Base-by-base conservation (phyloP, 2,888 invertebrate genomes). In the Cheilosia urbana region DNA sequence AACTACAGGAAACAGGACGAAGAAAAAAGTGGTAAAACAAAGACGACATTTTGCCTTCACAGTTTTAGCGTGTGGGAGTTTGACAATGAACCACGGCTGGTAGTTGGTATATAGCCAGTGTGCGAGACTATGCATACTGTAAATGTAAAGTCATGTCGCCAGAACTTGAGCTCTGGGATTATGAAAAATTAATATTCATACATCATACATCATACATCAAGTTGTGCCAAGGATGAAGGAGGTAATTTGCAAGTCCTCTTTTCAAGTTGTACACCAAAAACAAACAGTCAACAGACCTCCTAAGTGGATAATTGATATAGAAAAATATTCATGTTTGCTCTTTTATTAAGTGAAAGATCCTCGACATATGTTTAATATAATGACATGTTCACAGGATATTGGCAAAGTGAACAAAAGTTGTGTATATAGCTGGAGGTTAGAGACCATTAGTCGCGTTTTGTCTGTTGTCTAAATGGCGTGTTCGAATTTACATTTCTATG, bases 101-200 rank as follows among this genome's bases (percentile, higher is more conserved):
- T 58, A 77, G 65, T 69, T 82, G 51, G 65, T 15, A 15, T 15
- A 15, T 47, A 17, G 13, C 13, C 40, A 55, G 51, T 27, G 30
- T 30, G 37, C 42, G 15, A 49, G 4, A 34, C 62, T 62, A 77
- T 69, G 45, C 53, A 66, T 72, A 34, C 47, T 4, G 7, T 63
- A 69, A 76, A 78, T 45, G 65, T 53, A 40, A 47, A 79, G 84
- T 69, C 83, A 75, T 84, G 84, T 79, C 69, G 75, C 75, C 45
- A 34, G 37, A 63, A 71, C 42, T 80, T 75, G 75, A 80, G 58
- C 72, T 51, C 58, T 51, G 75, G 80, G 69, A 84, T 84, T 84
- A 84, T 84, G 80, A 84, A 84, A 84, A 84, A 84, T 84, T 80
- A 84, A 84, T 84, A 84, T 84, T 80, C 84, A 84, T 71, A 65